These are phyloP conservation scores for Mythimna pallens DNA, from an alignment of 2,888 invertebrate genomes.

Conservation along the genomic window DNA sequence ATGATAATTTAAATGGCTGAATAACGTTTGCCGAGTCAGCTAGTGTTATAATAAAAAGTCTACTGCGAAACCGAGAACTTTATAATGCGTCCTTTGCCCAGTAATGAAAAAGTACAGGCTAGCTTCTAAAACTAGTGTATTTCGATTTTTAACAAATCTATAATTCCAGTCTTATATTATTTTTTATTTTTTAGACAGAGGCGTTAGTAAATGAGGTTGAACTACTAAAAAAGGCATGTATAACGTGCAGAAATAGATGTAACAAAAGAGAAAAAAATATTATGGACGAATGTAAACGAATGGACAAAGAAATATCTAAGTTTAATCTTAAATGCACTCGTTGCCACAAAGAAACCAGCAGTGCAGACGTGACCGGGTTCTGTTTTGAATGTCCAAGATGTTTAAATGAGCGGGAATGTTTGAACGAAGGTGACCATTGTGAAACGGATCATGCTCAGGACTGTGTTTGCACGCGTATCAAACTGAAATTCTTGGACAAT, in stretches of 20 bases:
- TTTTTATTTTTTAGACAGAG: slow-evolving; percentile 74
- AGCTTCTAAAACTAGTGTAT: no score
- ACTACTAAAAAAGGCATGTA: slow-evolving; percentile 72
- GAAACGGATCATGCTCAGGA: slow-evolving; percentile 71
- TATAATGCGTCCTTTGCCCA: no score
- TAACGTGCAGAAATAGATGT: slow-evolving; percentile 80
- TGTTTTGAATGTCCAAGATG: slow-evolving; percentile 85
- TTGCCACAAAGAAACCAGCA: slow-evolving; percentile 80
- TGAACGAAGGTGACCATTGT: slow-evolving; percentile 73
- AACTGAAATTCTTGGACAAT: slow-evolving; percentile 83
- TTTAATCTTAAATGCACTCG: slow-evolving; percentile 72
- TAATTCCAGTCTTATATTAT: no score
- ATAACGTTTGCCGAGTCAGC: no score
- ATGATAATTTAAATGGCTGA: no score
- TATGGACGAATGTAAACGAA: slow-evolving; percentile 72
- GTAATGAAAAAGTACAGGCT: no score
- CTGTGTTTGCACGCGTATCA: slow-evolving; percentile 82
- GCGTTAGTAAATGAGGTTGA: slow-evolving; percentile 78
- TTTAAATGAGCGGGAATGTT: slow-evolving; percentile 74
- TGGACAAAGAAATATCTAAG: slow-evolving; percentile 73
- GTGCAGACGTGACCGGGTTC: slow-evolving; percentile 74
- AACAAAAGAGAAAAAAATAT: slow-evolving; percentile 73
- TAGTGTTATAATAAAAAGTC: no score
- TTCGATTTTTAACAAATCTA: not conserved
- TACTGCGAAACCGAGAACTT: no score